phyloP scores from a whole-genome alignment of 2,888 invertebrate genomes.

The Drosophila tanythrix region DNA sequence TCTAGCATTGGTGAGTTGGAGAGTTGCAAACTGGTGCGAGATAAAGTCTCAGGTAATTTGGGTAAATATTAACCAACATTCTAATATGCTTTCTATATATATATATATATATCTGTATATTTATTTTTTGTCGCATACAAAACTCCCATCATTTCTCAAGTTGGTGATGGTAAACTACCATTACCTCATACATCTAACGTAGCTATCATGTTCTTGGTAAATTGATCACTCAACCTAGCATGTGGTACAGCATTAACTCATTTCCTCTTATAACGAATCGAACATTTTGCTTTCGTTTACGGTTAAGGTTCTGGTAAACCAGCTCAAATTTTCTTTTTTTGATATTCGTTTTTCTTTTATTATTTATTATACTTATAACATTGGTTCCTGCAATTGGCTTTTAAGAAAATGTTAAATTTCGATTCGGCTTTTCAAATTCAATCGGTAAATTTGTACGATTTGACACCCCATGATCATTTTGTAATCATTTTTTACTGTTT shows the following conservation, averaged over 20 bases:
- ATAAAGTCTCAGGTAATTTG: slow-evolving; percentile 95
- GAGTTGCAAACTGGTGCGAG: slow-evolving; percentile 98
- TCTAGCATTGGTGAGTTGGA: slow-evolving; percentile 98
- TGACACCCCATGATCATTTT: too few species aligned
- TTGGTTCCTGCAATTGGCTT: not conserved
- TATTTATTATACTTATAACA: not conserved
- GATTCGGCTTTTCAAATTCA: not conserved
- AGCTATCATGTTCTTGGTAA: not conserved
- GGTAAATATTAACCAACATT: slow-evolving; percentile 82
- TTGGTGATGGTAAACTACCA: not conserved
- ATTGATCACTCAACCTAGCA: not conserved
- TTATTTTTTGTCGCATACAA: not conserved
- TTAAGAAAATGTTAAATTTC: not conserved
- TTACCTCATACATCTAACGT: not conserved
- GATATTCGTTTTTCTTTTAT: not conserved
- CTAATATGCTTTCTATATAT: not conserved
- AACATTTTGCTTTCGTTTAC: too few species aligned
- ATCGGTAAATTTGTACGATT: too few species aligned
- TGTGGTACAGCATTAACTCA: not conserved
- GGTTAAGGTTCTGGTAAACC: too few species aligned
- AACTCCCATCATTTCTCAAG: not conserved
- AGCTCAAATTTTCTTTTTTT: not conserved
- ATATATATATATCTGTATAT: not conserved
- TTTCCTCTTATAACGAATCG: not conserved
- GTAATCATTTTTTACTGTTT: not conserved